These are phyloP conservation scores for Eurosta solidaginis DNA, from an alignment of 1,140 invertebrate genomes.

Conservation along the genomic window DNA sequence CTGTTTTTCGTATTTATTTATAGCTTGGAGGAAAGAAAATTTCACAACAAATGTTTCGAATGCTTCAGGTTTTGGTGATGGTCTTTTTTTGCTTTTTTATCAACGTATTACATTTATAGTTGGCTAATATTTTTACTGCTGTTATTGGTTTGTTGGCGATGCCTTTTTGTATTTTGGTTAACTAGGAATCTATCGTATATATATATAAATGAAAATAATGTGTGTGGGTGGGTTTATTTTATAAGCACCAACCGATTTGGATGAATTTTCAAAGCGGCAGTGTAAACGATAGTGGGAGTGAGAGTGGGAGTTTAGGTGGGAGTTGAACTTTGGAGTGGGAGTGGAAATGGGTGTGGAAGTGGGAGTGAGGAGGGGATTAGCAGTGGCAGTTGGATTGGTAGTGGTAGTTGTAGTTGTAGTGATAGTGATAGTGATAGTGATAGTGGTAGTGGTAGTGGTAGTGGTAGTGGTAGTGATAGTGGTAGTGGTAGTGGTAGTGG, in stretches of 20 bases:
- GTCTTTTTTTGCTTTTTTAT: neutral
- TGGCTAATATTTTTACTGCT: neutral
- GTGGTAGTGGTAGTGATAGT: neutral
- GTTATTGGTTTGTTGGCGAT: too few species aligned
- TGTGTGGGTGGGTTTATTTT: neutral
- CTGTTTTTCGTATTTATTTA: constrained; percentile 12
- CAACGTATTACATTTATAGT: too few species aligned
- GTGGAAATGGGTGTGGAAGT: too few species aligned
- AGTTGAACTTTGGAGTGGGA: too few species aligned
- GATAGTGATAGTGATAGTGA: neutral
- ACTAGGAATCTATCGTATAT: neutral
- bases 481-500: neutral
- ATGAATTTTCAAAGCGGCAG: too few species aligned
- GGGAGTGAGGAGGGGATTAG: too few species aligned
- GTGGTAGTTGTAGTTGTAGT: constrained; percentile 13
- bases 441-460: neutral
- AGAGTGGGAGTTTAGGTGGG: too few species aligned
- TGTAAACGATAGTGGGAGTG: too few species aligned
- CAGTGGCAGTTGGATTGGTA: too few species aligned
- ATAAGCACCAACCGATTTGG: too few species aligned
- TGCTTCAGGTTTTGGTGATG: neutral
- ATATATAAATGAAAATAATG: neutral
- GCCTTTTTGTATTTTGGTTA: too few species aligned
- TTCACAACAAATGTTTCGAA: neutral
- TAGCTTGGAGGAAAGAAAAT: neutral